Conservation (phyloP, 1,140 invertebrate species). For the Rhopalosiphum maidis region DNA sequence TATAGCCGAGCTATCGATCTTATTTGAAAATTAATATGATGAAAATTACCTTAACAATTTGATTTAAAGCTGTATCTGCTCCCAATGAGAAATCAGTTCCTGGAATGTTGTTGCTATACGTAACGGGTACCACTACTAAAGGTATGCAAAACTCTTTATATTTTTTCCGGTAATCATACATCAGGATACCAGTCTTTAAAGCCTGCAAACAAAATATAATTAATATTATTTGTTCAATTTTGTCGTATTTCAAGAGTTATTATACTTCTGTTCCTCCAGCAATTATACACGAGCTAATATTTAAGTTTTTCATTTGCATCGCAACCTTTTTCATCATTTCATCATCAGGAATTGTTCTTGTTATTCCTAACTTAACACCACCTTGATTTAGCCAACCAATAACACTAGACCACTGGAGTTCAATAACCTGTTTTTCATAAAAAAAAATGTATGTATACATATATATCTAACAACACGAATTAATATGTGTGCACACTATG, state of each 20-base stretch:
- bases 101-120: conserved; percentile 55
- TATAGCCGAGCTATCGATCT: background rate
- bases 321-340: conserved; percentile 44
- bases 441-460: background rate
- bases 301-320: conserved; percentile 8
- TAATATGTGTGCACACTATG: background rate
- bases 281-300: conserved; percentile 38
- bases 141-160: conserved; percentile 55
- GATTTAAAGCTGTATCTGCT: conserved; percentile 56
- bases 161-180: conserved; percentile 10
- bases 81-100: conserved; percentile 57
- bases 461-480: background rate
- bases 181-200: background rate
- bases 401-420: conserved; percentile 78
- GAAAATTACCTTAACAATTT: conserved; percentile 51
- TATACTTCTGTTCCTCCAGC: conserved; percentile 50
- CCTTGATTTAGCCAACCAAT: conserved; percentile 97
- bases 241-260: background rate
- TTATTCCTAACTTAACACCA: conserved; percentile 71
- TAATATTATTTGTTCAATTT: background rate
- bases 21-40: background rate
- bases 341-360: conserved; percentile 33
- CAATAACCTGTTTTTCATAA: conserved; percentile 16
- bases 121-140: conserved; percentile 41
- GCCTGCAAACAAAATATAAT: background rate